These are phyloP conservation scores for Semnornis frantzii DNA, from an alignment of 2,113 vertebrate genomes.

Conservation along the genomic window DNA sequence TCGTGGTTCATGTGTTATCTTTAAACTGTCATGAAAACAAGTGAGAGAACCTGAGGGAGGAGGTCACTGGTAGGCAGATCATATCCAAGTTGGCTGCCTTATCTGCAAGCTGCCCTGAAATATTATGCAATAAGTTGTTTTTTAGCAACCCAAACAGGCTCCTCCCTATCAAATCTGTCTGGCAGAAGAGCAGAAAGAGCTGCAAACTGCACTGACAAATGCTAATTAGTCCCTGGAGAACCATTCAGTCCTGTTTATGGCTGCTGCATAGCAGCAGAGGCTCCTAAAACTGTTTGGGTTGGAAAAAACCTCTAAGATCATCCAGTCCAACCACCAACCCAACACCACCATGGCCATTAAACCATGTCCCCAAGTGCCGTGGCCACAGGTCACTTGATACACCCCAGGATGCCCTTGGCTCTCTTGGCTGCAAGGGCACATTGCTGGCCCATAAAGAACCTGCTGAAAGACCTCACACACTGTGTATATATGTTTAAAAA, in stretches of 20 bases:
- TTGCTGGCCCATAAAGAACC: too few relatives aligned
- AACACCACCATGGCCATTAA: too few relatives aligned
- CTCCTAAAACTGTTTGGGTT: too few relatives aligned
- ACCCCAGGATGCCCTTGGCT: too few relatives aligned
- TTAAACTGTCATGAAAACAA: neutral
- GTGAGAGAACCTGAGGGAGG: neutral
- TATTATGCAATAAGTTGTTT: neutral
- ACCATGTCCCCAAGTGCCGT: too few relatives aligned
- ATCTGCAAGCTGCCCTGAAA: constrained; percentile 37
- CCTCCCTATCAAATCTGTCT: constrained; percentile 48
- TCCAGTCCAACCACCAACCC: too few relatives aligned
- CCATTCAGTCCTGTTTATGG: constrained; percentile 6
- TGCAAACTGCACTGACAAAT: constrained; percentile 44
- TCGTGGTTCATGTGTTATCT: neutral
- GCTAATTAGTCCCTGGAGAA: constrained; percentile 55
- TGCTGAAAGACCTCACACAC: too few relatives aligned
- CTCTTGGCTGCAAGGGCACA: too few relatives aligned
- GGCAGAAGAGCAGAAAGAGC: constrained; percentile 41
- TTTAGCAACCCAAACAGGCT: constrained; percentile 49
- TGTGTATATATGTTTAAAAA: too few relatives aligned
- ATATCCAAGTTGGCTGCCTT: neutral
- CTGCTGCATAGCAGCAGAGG: neutral
- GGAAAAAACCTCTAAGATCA: too few relatives aligned
- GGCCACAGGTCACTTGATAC: too few relatives aligned
- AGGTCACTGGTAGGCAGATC: neutral